A percentile compares a stretch with the other conserved stretches of the same genome.
phyloP scores from a whole-genome alignment of 2,113 vertebrate species.

The Penelope pileata region DNA sequence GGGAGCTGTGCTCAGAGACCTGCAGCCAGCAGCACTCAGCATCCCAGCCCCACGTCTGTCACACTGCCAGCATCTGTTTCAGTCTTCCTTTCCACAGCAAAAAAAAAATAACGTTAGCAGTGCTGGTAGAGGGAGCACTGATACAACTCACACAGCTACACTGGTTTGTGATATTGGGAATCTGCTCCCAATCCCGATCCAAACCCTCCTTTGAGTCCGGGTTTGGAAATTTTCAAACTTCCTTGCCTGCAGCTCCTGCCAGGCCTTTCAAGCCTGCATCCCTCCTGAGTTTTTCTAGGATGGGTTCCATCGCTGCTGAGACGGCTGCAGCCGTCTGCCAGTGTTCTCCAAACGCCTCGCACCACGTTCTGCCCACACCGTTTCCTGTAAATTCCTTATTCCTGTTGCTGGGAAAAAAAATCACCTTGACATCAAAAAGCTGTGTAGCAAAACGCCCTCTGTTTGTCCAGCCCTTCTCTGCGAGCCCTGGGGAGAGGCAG shows the following conservation, averaged over 20 bases:
- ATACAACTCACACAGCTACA: not conserved
- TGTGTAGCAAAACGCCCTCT: not conserved
- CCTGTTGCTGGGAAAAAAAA: fast-evolving
- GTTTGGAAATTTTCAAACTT: not conserved
- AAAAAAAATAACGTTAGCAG: not conserved
- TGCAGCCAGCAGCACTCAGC: not conserved
- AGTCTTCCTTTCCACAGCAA: not conserved
- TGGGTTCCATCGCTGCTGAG: not conserved
- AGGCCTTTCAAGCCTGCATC: not conserved
- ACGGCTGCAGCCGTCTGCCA: not conserved
- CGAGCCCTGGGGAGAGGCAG: not conserved
- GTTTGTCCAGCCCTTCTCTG: not conserved
- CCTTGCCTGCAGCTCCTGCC: not conserved
- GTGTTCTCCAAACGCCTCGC: not conserved
- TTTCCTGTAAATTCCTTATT: not conserved
- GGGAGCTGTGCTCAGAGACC: not conserved
- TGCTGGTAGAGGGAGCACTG: not conserved
- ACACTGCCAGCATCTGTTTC: not conserved
- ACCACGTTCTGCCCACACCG: not conserved
- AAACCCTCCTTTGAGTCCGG: not conserved
- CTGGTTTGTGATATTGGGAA: not conserved
- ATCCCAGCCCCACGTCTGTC: not conserved
- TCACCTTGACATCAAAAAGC: not conserved
- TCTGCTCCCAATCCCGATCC: not conserved
- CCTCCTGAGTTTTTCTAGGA: not conserved